phyloP scores from a whole-genome alignment of 2,113 vertebrate species.

The Grallaria varia region DNA sequence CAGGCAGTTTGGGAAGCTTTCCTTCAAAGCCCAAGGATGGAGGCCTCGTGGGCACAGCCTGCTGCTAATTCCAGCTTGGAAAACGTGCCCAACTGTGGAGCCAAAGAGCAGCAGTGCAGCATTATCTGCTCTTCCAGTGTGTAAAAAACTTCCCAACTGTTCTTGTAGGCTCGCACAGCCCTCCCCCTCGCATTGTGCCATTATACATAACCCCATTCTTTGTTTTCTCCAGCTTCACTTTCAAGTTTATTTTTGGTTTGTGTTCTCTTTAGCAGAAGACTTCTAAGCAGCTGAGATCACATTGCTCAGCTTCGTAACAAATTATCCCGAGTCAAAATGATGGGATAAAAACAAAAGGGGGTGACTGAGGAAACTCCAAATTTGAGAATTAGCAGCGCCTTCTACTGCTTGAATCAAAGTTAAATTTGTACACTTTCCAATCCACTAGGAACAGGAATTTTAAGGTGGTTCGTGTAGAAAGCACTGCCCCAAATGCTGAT shows the following conservation, averaged over 20 bases:
- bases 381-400: neutral
- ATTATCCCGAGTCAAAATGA: fast-evolving
- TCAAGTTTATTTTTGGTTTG: constrained; percentile 32
- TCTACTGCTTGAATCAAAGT: neutral
- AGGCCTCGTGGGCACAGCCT: fast-evolving
- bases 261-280: neutral
- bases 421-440: neutral
- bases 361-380: neutral
- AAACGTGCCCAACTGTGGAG: fast-evolving
- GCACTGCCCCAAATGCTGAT: neutral
- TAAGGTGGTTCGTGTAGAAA: fast-evolving
- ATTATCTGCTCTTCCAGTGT: neutral
- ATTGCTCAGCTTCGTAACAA: neutral
- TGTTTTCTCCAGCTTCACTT: neutral
- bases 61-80: neutral
- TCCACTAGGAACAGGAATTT: neutral
- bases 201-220: neutral
- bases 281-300: neutral
- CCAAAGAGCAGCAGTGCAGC: neutral
- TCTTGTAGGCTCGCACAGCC: neutral
- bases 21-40: neutral
- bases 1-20: neutral
- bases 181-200: neutral
- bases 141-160: neutral
- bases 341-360: fast-evolving